Percentiles rank a stretch among this genome's conserved stretches.
phyloP scores from a whole-genome alignment of 2,797 vertebrate species.

The Manis crassicaudata region DNA sequence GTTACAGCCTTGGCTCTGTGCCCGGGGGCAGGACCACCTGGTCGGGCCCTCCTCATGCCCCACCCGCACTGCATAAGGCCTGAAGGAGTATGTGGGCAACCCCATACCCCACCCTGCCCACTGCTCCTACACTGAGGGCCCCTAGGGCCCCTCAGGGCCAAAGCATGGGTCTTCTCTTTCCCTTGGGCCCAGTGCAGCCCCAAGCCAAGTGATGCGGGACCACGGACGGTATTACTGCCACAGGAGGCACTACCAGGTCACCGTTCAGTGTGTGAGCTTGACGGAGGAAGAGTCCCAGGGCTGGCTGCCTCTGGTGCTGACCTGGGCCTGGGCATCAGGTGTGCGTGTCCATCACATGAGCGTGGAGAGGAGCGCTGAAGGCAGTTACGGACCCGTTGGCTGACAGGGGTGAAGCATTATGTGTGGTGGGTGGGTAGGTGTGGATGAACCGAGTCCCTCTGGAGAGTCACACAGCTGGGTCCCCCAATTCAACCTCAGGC shows the following conservation, averaged over 20 bases:
- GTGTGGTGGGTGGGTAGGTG: rapidly evolving
- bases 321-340: background rate
- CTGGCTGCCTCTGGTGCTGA: rapidly evolving
- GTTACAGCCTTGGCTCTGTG: background rate
- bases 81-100: background rate
- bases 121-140: background rate
- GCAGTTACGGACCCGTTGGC: rapidly evolving
- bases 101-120: too few species aligned
- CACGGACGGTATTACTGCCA: rapidly evolving
- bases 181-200: background rate
- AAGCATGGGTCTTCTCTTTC: background rate
- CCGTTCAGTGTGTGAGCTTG: rapidly evolving
- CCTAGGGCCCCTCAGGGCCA: background rate
- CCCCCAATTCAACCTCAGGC: background rate
- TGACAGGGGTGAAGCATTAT: background rate
- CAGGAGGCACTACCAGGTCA: background rate
- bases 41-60: background rate
- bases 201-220: rapidly evolving
- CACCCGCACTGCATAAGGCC: background rate
- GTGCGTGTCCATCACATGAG: background rate
- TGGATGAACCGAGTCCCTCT: background rate
- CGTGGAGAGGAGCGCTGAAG: rapidly evolving
- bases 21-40: background rate
- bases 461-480: background rate
- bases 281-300: background rate